Percentiles rank a stretch among this genome's conserved stretches.
Conservation (phyloP, 2,888 invertebrate genomes). For the Phrixothrix hirtus region DNA sequence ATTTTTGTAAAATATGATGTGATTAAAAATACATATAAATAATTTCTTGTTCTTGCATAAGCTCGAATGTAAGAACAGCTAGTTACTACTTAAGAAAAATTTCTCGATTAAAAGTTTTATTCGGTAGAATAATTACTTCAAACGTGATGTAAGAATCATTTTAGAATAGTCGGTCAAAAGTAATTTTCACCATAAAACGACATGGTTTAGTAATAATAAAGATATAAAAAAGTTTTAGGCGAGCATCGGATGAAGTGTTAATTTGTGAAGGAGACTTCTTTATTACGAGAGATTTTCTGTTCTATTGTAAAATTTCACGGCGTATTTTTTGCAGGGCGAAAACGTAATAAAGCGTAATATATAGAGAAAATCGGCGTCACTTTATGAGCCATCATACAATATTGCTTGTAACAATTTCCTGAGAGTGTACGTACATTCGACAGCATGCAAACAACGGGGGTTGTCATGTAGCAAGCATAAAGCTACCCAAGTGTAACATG, state of each 20-base stretch:
- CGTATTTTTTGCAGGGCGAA: constrained; percentile 15
- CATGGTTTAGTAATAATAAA: no score
- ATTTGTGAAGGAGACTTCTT: constrained; percentile 4
- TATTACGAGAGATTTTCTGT: constrained; percentile 5
- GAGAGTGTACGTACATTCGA: constrained; percentile 24
- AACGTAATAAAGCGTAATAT: constrained; percentile 31
- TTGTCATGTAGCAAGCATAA: constrained; percentile 57
- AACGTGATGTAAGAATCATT: no score
- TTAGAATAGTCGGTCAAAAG: no score
- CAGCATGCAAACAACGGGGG: constrained; percentile 42
- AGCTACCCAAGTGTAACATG: constrained; percentile 58
- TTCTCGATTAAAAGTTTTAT: no score
- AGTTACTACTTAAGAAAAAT: no score
- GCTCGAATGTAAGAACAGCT: no score
- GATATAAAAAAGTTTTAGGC: not conserved
- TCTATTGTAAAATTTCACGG: constrained; percentile 14
- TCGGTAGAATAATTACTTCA: no score
- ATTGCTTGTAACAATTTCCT: constrained; percentile 36
- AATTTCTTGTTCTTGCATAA: no score
- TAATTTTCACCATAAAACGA: no score
- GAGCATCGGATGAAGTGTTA: not conserved
- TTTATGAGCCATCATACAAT: constrained; percentile 34
- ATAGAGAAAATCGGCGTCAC: constrained; percentile 27
- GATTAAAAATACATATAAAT: no score
- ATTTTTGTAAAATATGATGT: no score